phyloP scores from a whole-genome alignment of 2,797 vertebrate species.

The Tragopan temminckii region DNA sequence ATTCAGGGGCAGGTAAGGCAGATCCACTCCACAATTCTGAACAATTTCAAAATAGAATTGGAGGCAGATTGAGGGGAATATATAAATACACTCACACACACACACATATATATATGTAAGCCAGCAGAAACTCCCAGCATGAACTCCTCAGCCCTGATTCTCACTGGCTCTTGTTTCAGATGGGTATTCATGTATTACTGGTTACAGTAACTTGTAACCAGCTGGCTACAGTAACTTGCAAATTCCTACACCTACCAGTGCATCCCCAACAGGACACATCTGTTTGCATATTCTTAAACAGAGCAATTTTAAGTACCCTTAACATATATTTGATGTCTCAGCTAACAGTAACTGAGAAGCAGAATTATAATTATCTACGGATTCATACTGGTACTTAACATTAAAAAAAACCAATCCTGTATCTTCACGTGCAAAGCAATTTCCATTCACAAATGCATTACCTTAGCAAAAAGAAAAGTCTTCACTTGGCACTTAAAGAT shows the following conservation, averaged over 20 bases:
- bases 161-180: background rate
- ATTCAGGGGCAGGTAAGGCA: background rate
- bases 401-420: background rate
- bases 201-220: background rate
- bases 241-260: background rate
- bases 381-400: background rate
- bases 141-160: background rate
- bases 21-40: background rate
- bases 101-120: background rate
- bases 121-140: background rate
- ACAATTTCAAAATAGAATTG: background rate
- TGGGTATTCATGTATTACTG: background rate
- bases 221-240: background rate
- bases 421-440: background rate
- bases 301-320: background rate
- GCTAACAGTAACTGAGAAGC: background rate
- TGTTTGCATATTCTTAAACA: background rate
- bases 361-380: background rate
- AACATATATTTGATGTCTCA: background rate
- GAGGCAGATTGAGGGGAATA: background rate
- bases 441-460: fast-evolving
- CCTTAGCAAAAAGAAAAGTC: background rate
- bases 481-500: background rate
- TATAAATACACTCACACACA: no score
- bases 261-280: background rate